Base-by-base conservation (phyloP, 2,888 invertebrate species). In the Conistra vaccinii region DNA sequence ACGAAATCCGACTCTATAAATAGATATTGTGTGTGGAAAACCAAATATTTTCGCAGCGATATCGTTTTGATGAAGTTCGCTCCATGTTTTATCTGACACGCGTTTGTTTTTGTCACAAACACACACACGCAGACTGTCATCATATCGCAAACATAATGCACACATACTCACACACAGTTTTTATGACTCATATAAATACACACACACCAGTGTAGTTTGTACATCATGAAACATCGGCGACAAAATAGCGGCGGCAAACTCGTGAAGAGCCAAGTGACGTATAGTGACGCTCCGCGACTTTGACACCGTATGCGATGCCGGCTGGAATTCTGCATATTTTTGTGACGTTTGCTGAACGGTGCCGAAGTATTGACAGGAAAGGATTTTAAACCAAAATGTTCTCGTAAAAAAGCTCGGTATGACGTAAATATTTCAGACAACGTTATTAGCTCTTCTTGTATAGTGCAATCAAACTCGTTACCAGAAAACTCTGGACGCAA, bases 11-110 rank as follows among this genome's bases (percentile, higher is more conserved):
- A 74, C 88, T 89, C 88, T 82, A 86, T 88, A 89, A 88, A 88
- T 87, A 88, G 84, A 87, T 87, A 88, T 88, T 83, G 89, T 87
- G 86, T 88, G 84, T 84, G 80, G 80, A 76, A 87, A 88, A 85
- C 78, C 89, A 86, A 88, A 88, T 89, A 86, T 89, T 86, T 86
- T 82, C 77, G 67, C 70, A 80, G 69, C 84, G 87, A 83, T 88
- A 87, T 81, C 86, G 77, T 86, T 89, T 84, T 87, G 88, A 87
- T 85, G 88, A 85, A 87, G 83, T 83, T 84, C 76, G 78, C 70
- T 80, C 80, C 78, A 76, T 81, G 83, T 86, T 85, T 85, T 85
- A 86, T 86, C 78, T 79, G 78, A 78, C 85, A 77, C 80, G 69
- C 73, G 65, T 73, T 80, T 82, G 87, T 87, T 87, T 86, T 86